A percentile compares a stretch with the other conserved stretches of the same genome.
phyloP scores from a whole-genome alignment of 2,797 vertebrate genomes.

The Microchirus variegatus region DNA sequence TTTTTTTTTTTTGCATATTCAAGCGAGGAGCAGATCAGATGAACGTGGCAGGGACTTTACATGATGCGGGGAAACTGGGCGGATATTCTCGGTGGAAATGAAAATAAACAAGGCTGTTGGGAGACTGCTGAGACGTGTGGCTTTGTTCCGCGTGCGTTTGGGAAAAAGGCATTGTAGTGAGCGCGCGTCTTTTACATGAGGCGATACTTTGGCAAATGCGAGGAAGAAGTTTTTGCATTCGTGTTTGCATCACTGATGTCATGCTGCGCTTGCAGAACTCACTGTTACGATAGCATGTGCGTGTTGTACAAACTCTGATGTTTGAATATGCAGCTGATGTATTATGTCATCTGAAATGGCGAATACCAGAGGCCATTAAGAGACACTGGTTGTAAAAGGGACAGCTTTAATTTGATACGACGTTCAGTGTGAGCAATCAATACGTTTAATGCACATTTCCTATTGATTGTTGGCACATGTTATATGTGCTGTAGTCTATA shows the following conservation, averaged over 20 bases:
- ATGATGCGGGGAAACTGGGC: neutral
- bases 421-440: slow-evolving; percentile 39
- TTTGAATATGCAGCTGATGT: slow-evolving; percentile 21
- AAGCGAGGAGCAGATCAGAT: slow-evolving; percentile 29
- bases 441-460: slow-evolving; percentile 38
- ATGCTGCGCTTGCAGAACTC: slow-evolving; percentile 10
- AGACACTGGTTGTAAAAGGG: slow-evolving; percentile 24
- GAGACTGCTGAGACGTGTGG: neutral
- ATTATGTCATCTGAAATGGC: slow-evolving; percentile 32
- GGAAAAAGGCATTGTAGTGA: neutral
- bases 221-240: neutral
- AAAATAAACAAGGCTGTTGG: slow-evolving; percentile 17
- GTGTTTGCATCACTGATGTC: neutral
- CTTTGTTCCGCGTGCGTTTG: slow-evolving; percentile 9
- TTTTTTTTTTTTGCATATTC: slow-evolving; percentile 57
- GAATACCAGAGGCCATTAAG: slow-evolving; percentile 13
- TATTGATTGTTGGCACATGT: slow-evolving; percentile 48
- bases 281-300: neutral
- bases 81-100: slow-evolving; percentile 32
- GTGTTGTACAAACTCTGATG: slow-evolving; percentile 26
- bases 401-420: slow-evolving; percentile 9
- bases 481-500: slow-evolving; percentile 32
- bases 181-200: slow-evolving; percentile 6
- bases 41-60: slow-evolving; percentile 26
- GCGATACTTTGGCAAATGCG: neutral